Percentiles rank a stretch among this genome's conserved stretches.
Conservation (phyloP, 2,113 vertebrate genomes). For the Tichodroma muraria region DNA sequence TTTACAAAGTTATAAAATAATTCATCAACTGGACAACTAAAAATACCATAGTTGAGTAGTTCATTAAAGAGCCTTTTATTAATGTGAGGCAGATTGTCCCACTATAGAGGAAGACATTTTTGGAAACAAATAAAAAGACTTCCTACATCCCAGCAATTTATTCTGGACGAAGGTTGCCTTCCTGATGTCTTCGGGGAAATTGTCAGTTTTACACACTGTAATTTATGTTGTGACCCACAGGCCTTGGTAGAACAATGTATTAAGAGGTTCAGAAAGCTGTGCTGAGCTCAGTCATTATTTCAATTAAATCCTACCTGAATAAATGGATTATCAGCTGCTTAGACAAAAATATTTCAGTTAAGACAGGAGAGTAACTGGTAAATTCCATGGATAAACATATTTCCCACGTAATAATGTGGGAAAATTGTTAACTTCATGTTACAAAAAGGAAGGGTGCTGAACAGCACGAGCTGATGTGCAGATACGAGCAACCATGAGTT, state of each 20-base stretch:
- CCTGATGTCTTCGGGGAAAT: not conserved
- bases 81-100: not conserved
- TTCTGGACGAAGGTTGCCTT: not conserved
- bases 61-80: not conserved
- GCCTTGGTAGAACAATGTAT: not conserved
- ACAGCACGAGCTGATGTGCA: not conserved
- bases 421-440: not conserved
- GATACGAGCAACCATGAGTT: not conserved
- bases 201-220: not conserved
- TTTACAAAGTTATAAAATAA: not conserved
- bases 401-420: not conserved
- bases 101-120: not conserved
- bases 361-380: not conserved
- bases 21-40: not conserved
- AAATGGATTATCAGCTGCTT: not conserved
- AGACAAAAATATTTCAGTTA: not conserved
- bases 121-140: not conserved
- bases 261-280: not conserved
- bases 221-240: not conserved
- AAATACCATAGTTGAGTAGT: not conserved
- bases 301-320: not conserved
- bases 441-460: not conserved
- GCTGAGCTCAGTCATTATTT: not conserved
- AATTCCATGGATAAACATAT: not conserved
- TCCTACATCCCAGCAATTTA: not conserved